Base-by-base conservation (phyloP, 1,140 invertebrate species). In the Mercenaria mercenaria region DNA sequence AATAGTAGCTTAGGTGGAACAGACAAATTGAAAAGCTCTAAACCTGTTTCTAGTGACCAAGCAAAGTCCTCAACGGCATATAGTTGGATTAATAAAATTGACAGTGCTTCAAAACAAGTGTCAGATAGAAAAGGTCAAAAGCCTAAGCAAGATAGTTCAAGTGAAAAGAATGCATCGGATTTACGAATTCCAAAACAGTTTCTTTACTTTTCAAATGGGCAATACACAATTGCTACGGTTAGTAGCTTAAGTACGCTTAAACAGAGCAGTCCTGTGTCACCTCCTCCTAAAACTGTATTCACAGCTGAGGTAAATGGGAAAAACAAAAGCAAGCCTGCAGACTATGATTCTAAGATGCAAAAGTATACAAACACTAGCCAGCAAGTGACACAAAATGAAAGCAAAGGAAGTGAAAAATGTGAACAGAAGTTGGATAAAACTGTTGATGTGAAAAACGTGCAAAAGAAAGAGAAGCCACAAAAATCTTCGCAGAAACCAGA, bases 151-250 rank as follows among this genome's bases (percentile, higher is more conserved):
- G 34, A 15, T 2, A 61, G 47, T 39, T 13, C 69, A 10, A 64
- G 18, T 56, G 86, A 88, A 26, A 72, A 80, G 26, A 41, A 37
- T 32, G 39, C 83, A 15, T 39, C 86, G 20, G 86, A 88, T 72
- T 81, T 88, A 39, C 32, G 74, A 72, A 88, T 88, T 69, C 86
- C 86, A 72, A 88, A 88, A 67, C 86, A 88, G 41, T 39, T 88
- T 13, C 47, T 88, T 32, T 80, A 69, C 23, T 88, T 88, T 37
- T 80, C 86, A 39, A 88, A 88, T 56, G 86, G 86, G 23, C 86
- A 88, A 56, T 88, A 88, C 39, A 88, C 86, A 29, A 61, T 88
- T 13, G 56, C 86, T n/a, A 81, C 76, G 47, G 76, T 79, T 8
- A 88, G 76, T 34, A 80, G 52, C 29, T 37, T 81, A 37, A 80